Percentiles rank a stretch among this genome's conserved stretches.
Evolutionary conservation across 2,888 invertebrate genomes (phyloP).

Genomic region (Xanthorhoe spadicearia): DNA sequence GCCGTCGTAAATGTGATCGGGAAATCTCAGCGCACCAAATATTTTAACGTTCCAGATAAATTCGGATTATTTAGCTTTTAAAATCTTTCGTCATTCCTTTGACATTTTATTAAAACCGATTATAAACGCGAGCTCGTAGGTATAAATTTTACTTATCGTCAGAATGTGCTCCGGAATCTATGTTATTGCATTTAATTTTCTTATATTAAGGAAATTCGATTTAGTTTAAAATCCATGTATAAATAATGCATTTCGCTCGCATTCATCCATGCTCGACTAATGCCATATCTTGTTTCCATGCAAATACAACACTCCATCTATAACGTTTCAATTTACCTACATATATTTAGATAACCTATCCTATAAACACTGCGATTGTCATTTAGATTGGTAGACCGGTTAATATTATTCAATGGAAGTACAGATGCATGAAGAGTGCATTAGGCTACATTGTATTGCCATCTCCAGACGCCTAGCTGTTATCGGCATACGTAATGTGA

Average conservation of each 20-base stretch:
- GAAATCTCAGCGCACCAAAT: slow-evolving; percentile 14
- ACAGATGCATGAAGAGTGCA: slow-evolving; percentile 9
- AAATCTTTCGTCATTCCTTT: not conserved
- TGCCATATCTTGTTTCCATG: slow-evolving; percentile 6
- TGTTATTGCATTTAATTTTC: not conserved
- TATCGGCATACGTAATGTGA: slow-evolving; percentile 35
- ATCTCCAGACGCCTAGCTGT: slow-evolving; percentile 37
- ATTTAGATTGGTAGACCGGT: slow-evolving; percentile 1
- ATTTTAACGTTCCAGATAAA: slow-evolving; percentile 12
- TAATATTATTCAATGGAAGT: slow-evolving; percentile 11
- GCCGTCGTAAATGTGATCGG: slow-evolving; percentile 28
- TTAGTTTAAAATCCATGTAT: not conserved
- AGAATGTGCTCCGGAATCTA: not conserved
- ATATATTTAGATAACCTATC: not conserved
- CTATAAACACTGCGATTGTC: not conserved
- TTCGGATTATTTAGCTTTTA: slow-evolving; percentile 11
- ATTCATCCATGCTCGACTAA: slow-evolving; percentile 7
- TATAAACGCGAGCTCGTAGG: not conserved
- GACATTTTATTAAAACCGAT: not conserved
- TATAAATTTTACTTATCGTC: not conserved
- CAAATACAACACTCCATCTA: not conserved
- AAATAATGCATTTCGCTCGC: slow-evolving; percentile 8
- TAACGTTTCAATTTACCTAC: not conserved
- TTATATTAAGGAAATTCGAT: not conserved
- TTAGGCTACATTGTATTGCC: slow-evolving; percentile 16